Conservation (phyloP, 2,113 vertebrate genomes). For the Cariama cristata region DNA sequence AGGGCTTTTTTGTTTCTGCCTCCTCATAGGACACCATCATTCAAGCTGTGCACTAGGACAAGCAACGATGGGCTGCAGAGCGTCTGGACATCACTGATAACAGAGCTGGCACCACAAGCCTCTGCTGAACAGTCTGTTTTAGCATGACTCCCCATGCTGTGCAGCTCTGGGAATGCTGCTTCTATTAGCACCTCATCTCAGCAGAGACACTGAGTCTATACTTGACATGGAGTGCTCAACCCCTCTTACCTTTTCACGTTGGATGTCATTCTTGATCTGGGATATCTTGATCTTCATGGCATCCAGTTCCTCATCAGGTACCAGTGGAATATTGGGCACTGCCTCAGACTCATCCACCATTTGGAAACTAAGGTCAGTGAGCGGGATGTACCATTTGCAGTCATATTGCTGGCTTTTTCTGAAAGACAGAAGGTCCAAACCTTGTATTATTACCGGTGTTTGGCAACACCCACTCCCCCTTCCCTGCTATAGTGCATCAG, state of each 20-base stretch:
- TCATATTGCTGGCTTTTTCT: constrained; percentile 96
- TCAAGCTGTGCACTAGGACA: neutral
- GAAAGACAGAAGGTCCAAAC: neutral
- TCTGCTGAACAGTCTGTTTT: neutral
- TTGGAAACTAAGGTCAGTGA: constrained; percentile 92
- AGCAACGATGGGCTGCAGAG: neutral
- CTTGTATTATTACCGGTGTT: neutral
- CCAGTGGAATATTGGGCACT: constrained; percentile 84
- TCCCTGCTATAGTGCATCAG: neutral
- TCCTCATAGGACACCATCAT: neutral
- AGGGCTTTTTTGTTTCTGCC: neutral
- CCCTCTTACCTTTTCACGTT: constrained; percentile 88
- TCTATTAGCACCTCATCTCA: neutral
- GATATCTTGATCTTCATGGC: constrained; percentile 95
- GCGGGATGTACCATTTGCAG: constrained; percentile 96
- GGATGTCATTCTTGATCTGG: constrained; percentile 93
- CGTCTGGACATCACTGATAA: neutral
- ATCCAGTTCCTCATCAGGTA: constrained; percentile 93
- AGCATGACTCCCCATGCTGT: neutral
- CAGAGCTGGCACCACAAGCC: neutral
- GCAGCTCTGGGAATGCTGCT: neutral
- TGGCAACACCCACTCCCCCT: neutral
- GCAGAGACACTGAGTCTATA: neutral
- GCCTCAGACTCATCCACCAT: constrained; percentile 90
- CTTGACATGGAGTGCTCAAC: neutral